These are phyloP conservation scores for Brachionus rubens DNA, from an alignment of 1,140 invertebrate genomes.

Conservation along the genomic window DNA sequence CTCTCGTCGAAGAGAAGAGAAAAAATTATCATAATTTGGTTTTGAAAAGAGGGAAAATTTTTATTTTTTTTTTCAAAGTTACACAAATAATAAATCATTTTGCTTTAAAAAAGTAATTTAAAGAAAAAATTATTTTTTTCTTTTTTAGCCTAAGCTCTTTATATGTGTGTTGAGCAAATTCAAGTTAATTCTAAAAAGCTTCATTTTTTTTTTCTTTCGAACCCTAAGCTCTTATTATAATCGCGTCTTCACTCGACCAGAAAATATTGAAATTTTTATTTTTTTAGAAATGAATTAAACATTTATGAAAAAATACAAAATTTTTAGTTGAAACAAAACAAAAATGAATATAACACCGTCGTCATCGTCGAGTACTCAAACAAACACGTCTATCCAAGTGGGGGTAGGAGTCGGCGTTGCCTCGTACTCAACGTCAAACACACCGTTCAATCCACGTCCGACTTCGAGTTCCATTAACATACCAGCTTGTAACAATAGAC, in stretches of 20 bases:
- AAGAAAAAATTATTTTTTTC: background rate
- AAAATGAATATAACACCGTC: constrained; percentile 1
- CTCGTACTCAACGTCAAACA: constrained; percentile 9
- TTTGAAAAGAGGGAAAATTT: background rate
- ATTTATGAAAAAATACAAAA: background rate
- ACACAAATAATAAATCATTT: too few relatives aligned
- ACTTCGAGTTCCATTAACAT: background rate
- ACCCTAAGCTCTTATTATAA: background rate
- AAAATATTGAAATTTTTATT: background rate
- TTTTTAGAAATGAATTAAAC: constrained; percentile 14
- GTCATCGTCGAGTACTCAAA: background rate
- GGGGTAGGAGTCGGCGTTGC: constrained; percentile 25
- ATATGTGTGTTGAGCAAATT: too few relatives aligned
- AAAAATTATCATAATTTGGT: constrained; percentile 30
- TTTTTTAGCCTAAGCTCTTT: background rate
- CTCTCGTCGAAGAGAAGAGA: background rate
- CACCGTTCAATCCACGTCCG: background rate
- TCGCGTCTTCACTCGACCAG: background rate
- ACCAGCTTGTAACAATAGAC: background rate
- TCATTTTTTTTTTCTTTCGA: too few relatives aligned
- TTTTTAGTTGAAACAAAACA: background rate
- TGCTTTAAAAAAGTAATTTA: too few relatives aligned
- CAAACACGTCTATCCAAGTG: background rate
- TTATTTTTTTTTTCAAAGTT: background rate
- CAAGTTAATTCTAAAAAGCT: too few relatives aligned